Conservation (phyloP, 2,888 invertebrate species). For the Coelogynopora nodosa region DNA sequence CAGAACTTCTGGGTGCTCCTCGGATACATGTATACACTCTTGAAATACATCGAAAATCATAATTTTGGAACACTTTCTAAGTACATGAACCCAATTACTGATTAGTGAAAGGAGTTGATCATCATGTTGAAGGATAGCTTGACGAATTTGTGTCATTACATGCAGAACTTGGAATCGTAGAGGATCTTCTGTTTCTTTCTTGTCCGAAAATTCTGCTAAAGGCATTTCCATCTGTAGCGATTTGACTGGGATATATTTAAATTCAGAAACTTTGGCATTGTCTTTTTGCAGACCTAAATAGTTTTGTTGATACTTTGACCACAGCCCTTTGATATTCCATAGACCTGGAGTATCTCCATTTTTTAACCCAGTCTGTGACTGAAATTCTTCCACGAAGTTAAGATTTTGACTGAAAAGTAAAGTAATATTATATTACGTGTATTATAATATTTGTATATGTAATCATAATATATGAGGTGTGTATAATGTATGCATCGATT, state of each 20-base stretch:
- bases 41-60: not conserved
- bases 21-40: not conserved
- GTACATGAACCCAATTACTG: not conserved
- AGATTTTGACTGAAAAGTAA: not conserved
- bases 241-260: not conserved
- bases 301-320: too few species aligned
- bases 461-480: too few species aligned
- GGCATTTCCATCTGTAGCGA: conserved; percentile 11
- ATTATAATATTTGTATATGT: too few species aligned
- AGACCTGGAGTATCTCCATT: not conserved
- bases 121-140: not conserved
- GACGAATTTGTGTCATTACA: not conserved
- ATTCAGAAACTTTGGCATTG: too few species aligned
- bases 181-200: conserved; percentile 3
- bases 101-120: not conserved
- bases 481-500: too few species aligned
- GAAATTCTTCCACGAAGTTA: not conserved
- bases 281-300: too few species aligned
- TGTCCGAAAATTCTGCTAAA: not conserved
- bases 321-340: too few species aligned
- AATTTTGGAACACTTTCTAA: not conserved
- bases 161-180: not conserved
- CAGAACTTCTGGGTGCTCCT: conserved; percentile 3
- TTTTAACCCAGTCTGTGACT: not conserved
- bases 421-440: too few species aligned